A percentile compares a stretch with the other conserved stretches of the same genome.
These are phyloP conservation scores for Tetragonisca angustula DNA, from an alignment of 2,888 invertebrate genomes.

Conservation along the genomic window DNA sequence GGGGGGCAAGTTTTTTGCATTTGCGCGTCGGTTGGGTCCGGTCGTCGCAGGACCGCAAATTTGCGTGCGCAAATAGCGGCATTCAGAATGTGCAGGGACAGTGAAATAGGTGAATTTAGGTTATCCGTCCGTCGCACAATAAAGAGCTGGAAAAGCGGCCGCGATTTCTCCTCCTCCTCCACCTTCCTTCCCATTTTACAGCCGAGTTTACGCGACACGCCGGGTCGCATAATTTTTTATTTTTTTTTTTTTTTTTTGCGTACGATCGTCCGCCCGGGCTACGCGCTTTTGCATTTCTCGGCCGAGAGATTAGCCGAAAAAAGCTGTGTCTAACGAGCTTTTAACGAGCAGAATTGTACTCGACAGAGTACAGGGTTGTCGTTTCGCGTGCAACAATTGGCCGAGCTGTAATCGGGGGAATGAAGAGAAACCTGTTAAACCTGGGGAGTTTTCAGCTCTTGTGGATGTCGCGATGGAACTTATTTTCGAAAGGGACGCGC, in stretches of 20 bases:
- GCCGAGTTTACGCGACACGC: background rate
- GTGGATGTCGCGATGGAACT: no score
- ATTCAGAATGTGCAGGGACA: slow-evolving; percentile 30
- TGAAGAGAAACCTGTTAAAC: no score
- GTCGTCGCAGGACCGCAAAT: slow-evolving; percentile 17
- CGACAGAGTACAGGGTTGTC: background rate
- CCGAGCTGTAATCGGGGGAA: background rate
- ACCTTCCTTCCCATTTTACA: background rate
- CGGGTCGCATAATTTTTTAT: background rate
- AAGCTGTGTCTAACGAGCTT: slow-evolving; percentile 10
- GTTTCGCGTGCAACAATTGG: slow-evolving; percentile 19
- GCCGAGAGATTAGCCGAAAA: background rate
- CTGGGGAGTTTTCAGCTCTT: no score
- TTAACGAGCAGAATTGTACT: slow-evolving; percentile 25
- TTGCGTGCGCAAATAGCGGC: slow-evolving; percentile 12
- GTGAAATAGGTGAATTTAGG: slow-evolving; percentile 50
- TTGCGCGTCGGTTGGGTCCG: slow-evolving; percentile 25
- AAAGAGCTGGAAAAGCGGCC: slow-evolving; percentile 12
- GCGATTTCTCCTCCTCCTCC: background rate
- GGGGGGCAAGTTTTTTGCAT: slow-evolving; percentile 33
- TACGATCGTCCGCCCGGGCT: background rate
- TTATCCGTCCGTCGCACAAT: slow-evolving; percentile 32
- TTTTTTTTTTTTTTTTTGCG: no score
- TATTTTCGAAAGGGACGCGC: no score
- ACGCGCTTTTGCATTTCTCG: background rate